Conservation (phyloP, 2,113 vertebrate species). For the Cephalopholis sonnerati region DNA sequence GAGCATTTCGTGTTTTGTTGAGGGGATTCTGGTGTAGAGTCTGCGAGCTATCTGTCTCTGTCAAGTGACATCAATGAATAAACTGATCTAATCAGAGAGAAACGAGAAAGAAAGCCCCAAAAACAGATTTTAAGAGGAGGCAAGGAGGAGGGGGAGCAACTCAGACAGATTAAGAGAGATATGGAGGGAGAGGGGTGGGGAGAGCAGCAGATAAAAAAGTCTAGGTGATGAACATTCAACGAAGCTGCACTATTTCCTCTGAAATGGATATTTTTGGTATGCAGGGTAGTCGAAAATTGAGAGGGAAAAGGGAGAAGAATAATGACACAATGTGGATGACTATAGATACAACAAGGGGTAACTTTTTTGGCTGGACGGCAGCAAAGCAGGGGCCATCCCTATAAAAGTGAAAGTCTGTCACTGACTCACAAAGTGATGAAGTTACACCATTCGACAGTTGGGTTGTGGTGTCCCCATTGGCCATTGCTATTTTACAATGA, state of each 20-base stretch:
- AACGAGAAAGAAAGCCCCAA: conserved; percentile 30
- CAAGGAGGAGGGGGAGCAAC: background rate
- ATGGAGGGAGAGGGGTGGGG: background rate
- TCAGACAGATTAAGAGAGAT: conserved; percentile 52
- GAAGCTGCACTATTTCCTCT: conserved; percentile 13
- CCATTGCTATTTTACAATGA: too few relatives aligned
- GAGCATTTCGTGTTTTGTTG: background rate
- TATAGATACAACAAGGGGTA: background rate
- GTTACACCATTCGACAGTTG: too few relatives aligned
- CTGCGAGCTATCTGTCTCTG: conserved; percentile 36
- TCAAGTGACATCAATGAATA: conserved; percentile 39
- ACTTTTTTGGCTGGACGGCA: background rate
- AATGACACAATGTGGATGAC: background rate
- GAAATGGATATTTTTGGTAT: conserved; percentile 26
- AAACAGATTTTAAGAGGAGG: conserved; percentile 33
- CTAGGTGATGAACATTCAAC: conserved; percentile 34
- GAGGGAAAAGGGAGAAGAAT: background rate
- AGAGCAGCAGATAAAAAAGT: conserved; percentile 37
- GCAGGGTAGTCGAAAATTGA: background rate
- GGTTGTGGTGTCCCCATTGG: too few relatives aligned
- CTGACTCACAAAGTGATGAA: too few relatives aligned
- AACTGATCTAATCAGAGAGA: conserved; percentile 51
- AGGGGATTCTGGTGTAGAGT: background rate
- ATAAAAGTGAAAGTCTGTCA: too few relatives aligned
- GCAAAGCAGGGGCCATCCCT: too few relatives aligned